Base-by-base conservation (phyloP, 37 sponge, comb jelly and placozoan species). In the Crambe crambe region DNA sequence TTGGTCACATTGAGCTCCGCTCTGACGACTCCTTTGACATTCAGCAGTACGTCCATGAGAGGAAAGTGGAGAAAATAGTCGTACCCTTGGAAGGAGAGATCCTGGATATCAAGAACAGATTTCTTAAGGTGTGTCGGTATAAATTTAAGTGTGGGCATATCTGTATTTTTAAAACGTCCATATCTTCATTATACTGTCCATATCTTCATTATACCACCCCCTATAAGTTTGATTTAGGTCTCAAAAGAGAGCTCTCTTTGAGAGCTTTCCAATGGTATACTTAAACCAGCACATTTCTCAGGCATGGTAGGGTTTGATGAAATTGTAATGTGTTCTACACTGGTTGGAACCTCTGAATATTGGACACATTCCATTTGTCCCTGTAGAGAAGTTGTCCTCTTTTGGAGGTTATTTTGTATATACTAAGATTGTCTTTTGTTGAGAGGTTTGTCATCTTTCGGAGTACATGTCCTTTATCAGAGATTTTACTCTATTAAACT, bases 21-120 rank as follows among this genome's bases (percentile, higher is more conserved):
- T 84, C 92, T 42, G 99, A 98, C 54, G 97, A 98, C 17, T 91
- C 97, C 39, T 76, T 96, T 64, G 99, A 98, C 70, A 86, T 96
- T 12, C 86, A 86, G 73, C 97, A 77, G 4, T 98, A 96, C 81
- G 67, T 85, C 22, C 94, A 98, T 70, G 76, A 87, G 40, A 87
- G 97, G 70, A 89, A 82, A 43, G 83, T 90, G 31, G 93, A 98
- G 81, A 94, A 96, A 83, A 68, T 91, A 42, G 89, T 96, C 0
- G 87, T 96, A 10, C 82, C 89, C 39, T 76, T 98, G 44, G 93
- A 89, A n/a, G 95, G 89, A 57, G 93, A 89, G 21, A 81, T 98
- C 1, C 59, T 61, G 31, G 84, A 85, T 26, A 56, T 98, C 36
- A 82, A 80, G 42, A 54, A 44, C 6, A 56, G 43, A 12, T 98